These are phyloP conservation scores for Serrognathus titanus DNA, from an alignment of 2,888 invertebrate species.

Conservation along the genomic window DNA sequence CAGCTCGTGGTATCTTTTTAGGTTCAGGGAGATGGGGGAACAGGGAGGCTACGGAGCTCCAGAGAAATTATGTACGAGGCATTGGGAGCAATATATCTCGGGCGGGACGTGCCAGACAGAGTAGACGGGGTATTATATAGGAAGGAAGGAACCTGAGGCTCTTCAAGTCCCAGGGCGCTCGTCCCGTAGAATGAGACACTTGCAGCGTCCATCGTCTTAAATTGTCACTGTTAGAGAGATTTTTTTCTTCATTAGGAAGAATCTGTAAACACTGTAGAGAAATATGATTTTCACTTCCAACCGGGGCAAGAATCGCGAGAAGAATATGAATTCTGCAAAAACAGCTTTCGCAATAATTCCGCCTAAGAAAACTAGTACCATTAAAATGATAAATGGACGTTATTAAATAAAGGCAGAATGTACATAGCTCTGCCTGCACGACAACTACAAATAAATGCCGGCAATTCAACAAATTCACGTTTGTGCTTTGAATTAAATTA, in stretches of 20 bases:
- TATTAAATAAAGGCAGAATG: conserved; percentile 42
- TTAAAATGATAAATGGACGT: conserved; percentile 41
- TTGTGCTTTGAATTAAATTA: conserved; percentile 41
- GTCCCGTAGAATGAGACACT: conserved; percentile 49
- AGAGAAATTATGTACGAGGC: conserved; percentile 53
- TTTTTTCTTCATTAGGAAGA: no score
- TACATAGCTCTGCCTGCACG: conserved; percentile 41
- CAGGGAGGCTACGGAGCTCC: conserved; percentile 34
- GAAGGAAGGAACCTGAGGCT: conserved; percentile 46
- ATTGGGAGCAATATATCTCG: conserved; percentile 52
- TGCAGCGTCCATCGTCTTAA: conserved; percentile 40
- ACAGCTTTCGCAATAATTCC: conserved; percentile 34
- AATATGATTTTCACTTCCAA: no score
- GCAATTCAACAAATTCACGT: conserved; percentile 40
- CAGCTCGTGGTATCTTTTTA: conserved; percentile 30
- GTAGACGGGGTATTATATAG: conserved; percentile 50
- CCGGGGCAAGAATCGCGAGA: no score
- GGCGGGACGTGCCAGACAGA: conserved; percentile 51
- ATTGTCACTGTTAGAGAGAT: not conserved
- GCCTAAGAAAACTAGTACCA: conserved; percentile 39
- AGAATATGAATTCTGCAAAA: not conserved
- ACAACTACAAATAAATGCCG: conserved; percentile 36
- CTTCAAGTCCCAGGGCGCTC: conserved; percentile 44
- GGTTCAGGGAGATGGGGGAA: conserved; percentile 24
- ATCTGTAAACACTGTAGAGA: no score